These are phyloP conservation scores for Campaea margaritaria DNA, from an alignment of 2,888 invertebrate species.

Conservation along the genomic window DNA sequence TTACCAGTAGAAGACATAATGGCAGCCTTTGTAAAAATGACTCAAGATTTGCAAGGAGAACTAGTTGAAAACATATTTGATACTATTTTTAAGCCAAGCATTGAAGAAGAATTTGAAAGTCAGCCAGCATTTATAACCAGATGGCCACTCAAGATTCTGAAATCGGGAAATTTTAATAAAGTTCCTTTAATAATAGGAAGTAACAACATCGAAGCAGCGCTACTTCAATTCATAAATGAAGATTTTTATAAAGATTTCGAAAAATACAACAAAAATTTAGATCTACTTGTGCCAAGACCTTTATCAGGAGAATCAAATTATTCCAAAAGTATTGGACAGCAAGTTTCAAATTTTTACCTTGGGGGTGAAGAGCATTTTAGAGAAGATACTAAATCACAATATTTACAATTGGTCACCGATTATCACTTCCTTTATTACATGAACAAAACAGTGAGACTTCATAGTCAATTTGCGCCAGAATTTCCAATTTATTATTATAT, in stretches of 20 bases:
- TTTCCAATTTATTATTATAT: constrained; percentile 71
- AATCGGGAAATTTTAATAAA: constrained; percentile 71
- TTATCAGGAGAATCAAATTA: constrained; percentile 56
- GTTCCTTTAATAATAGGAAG: constrained; percentile 76
- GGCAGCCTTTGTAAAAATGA: constrained; percentile 46
- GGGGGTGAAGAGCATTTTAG: constrained; percentile 58
- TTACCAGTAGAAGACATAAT: constrained; percentile 60
- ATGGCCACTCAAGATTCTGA: constrained; percentile 64
- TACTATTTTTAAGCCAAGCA: constrained; percentile 67
- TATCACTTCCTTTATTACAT: constrained; percentile 71
- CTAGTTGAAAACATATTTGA: constrained; percentile 54
- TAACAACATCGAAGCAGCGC: constrained; percentile 65
- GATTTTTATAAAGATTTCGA: constrained; percentile 63
- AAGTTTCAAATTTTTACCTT: constrained; percentile 68
- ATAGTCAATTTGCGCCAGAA: constrained; percentile 59
- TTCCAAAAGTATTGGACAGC: constrained; percentile 60
- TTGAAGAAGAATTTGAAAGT: constrained; percentile 73
- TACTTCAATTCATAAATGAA: constrained; percentile 55
- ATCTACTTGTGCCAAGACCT: constrained; percentile 64
- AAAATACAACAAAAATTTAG: constrained; percentile 61
- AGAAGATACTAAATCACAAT: constrained; percentile 64
- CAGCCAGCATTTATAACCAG: constrained; percentile 70
- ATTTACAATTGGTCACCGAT: constrained; percentile 69
- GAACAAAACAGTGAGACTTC: constrained; percentile 66
- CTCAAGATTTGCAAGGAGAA: constrained; percentile 27